Conservation (phyloP, 2,113 vertebrate genomes). For the Spheniscus mendiculus region DNA sequence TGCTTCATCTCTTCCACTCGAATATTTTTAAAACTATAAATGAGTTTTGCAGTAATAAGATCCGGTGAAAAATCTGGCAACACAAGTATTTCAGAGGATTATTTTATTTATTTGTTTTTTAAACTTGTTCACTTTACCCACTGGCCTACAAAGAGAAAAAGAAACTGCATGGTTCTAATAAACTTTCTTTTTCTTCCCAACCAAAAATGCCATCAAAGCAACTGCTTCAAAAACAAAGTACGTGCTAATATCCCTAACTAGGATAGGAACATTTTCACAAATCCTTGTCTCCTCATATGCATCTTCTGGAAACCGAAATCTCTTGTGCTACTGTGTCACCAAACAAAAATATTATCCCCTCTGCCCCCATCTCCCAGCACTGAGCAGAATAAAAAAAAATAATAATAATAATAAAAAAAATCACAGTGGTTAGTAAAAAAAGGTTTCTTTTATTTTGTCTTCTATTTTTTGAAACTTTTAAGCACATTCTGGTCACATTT, state of each 20-base stretch:
- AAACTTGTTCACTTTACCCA: not conserved
- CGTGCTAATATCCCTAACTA: not conserved
- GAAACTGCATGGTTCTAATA: not conserved
- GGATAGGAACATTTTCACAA: not conserved
- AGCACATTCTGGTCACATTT: not conserved
- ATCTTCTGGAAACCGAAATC: not conserved
- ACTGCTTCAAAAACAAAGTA: not conserved
- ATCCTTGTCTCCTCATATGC: not conserved
- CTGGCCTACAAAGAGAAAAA: not conserved
- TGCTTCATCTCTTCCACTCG: not conserved
- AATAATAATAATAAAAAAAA: no score
- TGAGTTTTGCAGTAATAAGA: not conserved
- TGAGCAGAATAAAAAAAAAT: not conserved
- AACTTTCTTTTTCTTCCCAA: not conserved
- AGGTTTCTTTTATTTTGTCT: not conserved
- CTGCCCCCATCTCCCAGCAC: not conserved
- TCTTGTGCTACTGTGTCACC: not conserved
- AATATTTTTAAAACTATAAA: not conserved
- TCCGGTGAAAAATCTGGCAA: not conserved
- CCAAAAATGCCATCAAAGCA: not conserved
- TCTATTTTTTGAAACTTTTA: not conserved
- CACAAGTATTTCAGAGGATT: not conserved
- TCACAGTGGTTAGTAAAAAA: not conserved
- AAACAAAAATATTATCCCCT: not conserved
- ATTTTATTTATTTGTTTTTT: not conserved